Conservation (phyloP, 2,113 vertebrate genomes). For the Erpornis zantholeuca region DNA sequence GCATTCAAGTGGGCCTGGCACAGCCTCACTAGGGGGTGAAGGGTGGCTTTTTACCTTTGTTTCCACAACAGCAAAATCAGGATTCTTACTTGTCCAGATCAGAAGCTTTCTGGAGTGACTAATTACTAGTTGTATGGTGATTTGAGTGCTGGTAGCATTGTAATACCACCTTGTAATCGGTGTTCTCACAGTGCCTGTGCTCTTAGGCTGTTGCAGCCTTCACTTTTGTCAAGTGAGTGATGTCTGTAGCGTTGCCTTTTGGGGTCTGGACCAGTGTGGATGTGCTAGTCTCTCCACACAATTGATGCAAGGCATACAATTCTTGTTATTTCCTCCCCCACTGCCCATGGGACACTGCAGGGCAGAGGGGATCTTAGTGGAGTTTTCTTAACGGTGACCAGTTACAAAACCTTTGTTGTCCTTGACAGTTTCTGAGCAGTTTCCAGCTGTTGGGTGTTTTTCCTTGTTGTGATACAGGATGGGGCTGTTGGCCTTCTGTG, state of each 20-base stretch:
- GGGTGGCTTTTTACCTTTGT: conserved; percentile 52
- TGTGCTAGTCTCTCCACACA: background rate
- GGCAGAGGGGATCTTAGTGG: background rate
- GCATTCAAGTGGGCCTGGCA: conserved; percentile 22
- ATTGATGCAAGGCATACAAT: background rate
- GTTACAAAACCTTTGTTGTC: background rate
- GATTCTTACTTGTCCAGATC: conserved; percentile 27
- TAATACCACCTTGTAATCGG: conserved; percentile 50
- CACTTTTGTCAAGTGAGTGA: conserved; percentile 47
- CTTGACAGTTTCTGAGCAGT: background rate
- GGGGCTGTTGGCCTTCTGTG: background rate
- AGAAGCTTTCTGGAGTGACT: conserved; percentile 61
- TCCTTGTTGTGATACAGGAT: background rate
- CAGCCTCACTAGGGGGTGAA: background rate
- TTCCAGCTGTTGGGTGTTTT: background rate
- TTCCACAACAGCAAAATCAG: conserved; percentile 44
- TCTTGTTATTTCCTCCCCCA: background rate
- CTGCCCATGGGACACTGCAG: background rate
- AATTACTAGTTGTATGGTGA: conserved; percentile 59
- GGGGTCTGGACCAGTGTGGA: background rate
- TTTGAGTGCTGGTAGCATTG: conserved; percentile 62
- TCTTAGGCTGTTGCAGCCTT: conserved; percentile 35
- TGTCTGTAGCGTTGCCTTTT: background rate
- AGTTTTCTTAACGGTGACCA: background rate
- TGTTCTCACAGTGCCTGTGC: conserved; percentile 39